Evolutionary conservation across 2,888 invertebrate species (phyloP).

Genomic region (Cephus pulcher): DNA sequence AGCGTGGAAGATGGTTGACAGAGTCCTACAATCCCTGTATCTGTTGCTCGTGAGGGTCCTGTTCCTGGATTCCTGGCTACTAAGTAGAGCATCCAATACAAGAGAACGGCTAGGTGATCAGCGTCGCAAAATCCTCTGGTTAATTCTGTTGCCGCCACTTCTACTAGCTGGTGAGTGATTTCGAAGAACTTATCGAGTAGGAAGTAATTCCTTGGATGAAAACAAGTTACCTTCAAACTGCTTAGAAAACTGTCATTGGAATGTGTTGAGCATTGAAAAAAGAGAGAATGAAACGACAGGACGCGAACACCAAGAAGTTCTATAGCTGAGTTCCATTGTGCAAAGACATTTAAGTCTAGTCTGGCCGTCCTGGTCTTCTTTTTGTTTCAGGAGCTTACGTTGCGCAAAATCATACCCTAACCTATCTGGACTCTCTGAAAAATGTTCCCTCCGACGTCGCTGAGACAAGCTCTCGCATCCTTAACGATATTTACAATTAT

Average conservation of each 20-base stretch:
- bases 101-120: conserved; percentile 43
- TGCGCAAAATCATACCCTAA: conserved; percentile 60
- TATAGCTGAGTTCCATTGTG: not conserved
- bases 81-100: conserved; percentile 48
- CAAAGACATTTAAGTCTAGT: conserved; percentile 43
- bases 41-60: conserved; percentile 51
- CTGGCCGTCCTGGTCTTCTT: conserved; percentile 51
- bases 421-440: conserved; percentile 57
- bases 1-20: conserved; percentile 40
- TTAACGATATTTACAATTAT: conserved; percentile 50
- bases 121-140: conserved; percentile 50
- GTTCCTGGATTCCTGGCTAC: conserved; percentile 57
- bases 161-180: conserved; percentile 71
- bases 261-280: not conserved
- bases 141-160: conserved; percentile 70
- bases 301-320: not conserved
- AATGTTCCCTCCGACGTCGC: conserved; percentile 54
- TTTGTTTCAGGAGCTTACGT: conserved; percentile 65
- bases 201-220: not conserved
- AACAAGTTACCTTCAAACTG: not conserved
- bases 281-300: not conserved
- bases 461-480: conserved; percentile 54
- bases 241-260: not conserved
- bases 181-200: not conserved
- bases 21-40: conserved; percentile 48